Base-by-base conservation (phyloP, 2,888 invertebrate species). In the Ferrisia virgata region DNA sequence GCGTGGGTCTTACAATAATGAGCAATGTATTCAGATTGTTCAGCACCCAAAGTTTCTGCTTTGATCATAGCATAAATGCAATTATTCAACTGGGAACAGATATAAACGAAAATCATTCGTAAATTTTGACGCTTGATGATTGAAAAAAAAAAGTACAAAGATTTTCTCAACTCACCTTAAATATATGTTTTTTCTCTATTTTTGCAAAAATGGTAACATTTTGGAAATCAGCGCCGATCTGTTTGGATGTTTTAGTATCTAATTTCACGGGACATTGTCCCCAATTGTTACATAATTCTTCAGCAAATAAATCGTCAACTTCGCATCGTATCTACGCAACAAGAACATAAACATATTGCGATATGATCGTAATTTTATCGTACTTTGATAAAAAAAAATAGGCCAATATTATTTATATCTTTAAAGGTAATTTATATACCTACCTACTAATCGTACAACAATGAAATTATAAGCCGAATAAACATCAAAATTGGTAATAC, bases 1-100 rank as follows among this genome's bases (percentile, higher is more conserved):
- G 76, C 13, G 15, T 83, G 22, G 5, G 43, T 83, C 11, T 31
- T 22, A 47, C 83, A 83, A 36, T 36, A 76, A 9, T n/a, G 36
- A n/a, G 18, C 0, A 6, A 18, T 18, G 3, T 36, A 15, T n/a
- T 47, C 15, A 0, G 0, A 2, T 11, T 81, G 81, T 5, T 40
- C 28, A 18, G 53, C n/a, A 15, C 53, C 28, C 11, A 47, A 53
- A 1, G 47, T 8, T 81, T 36, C 28, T 53, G 31, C 25, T 28
- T 53, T 64, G 25, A 81, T 33, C 22, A 64, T 9, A 9, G 58
- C 53, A n/a, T 81, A 81, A 18, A 81, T 58, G n/a, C 81, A 81
- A 11, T 33, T 33, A 15, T 58, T 47, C 31, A 81, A 13, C 81
- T 81, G 9, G 9, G 15, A 81, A 81, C 8, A 9, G 18, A 53